phyloP scores from a whole-genome alignment of 1,140 invertebrate genomes.

The Sinella curviseta region DNA sequence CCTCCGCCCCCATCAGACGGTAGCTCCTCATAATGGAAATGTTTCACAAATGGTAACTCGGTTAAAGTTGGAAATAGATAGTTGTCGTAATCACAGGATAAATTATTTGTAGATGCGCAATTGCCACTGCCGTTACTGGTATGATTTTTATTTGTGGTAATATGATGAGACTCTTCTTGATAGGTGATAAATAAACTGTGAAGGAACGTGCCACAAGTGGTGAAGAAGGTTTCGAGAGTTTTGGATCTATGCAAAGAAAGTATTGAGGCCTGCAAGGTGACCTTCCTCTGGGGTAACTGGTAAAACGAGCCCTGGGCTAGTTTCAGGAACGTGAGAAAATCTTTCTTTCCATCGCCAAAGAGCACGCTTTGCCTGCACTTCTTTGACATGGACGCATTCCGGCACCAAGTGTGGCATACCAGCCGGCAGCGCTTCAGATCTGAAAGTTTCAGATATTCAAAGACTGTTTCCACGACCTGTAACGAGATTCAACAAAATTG shows the following conservation, averaged over 20 bases:
- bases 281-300: not conserved
- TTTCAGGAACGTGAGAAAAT: conserved; percentile 2
- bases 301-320: not conserved
- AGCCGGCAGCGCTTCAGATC: conserved; percentile 5
- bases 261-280: conserved; percentile 8
- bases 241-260: conserved; percentile 3
- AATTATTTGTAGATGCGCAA: too few species aligned
- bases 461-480: conserved; percentile 21
- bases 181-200: conserved; percentile 18
- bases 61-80: conserved; percentile 7
- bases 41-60: conserved; percentile 1
- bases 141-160: not conserved
- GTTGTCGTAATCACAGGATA: not conserved
- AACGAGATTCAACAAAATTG: not conserved
- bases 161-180: conserved; percentile 15
- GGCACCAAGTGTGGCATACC: conserved; percentile 8
- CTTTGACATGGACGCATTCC: not conserved
- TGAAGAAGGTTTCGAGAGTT: conserved; percentile 1
- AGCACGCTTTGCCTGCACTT: conserved; percentile 12
- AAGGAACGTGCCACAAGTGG: not conserved
- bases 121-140: too few species aligned
- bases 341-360: conserved; percentile 15
- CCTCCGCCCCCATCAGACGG: not conserved
- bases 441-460: not conserved
- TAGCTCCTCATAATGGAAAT: conserved; percentile 21